These are phyloP conservation scores for Lepus oiostolus DNA, from an alignment of 2,797 vertebrate genomes.

Conservation along the genomic window DNA sequence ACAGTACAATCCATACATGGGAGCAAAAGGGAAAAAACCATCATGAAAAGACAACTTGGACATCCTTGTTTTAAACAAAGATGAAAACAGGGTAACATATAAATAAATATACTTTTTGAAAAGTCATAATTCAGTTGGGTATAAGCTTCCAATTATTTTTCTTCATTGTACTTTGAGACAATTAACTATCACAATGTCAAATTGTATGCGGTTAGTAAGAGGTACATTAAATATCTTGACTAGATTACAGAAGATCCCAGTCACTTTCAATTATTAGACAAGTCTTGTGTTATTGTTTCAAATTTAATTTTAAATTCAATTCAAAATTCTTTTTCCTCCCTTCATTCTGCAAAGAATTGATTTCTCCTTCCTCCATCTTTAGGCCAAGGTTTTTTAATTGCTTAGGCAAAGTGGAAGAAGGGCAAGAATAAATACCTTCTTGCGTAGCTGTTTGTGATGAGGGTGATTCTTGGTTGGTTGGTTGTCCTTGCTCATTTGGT, in stretches of 20 bases:
- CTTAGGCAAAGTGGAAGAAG: background rate
- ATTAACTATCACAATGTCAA: background rate
- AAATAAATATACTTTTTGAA: conserved; percentile 18
- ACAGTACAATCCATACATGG: background rate
- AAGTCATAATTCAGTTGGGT: background rate
- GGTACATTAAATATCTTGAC: background rate
- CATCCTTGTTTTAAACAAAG: background rate
- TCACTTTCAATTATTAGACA: conserved; percentile 31
- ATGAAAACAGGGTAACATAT: background rate
- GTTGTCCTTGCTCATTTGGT: background rate
- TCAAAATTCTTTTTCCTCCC: background rate
- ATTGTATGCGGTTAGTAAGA: background rate
- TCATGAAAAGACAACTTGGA: background rate
- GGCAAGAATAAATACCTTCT: background rate
- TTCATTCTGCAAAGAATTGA: conserved; percentile 3
- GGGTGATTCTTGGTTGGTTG: background rate
- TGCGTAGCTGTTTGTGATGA: background rate
- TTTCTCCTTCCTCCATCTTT: background rate
- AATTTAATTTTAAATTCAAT: conserved; percentile 47
- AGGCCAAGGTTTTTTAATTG: background rate
- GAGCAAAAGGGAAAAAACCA: background rate
- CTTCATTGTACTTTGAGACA: background rate
- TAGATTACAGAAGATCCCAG: conserved; percentile 30
- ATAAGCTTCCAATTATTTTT: background rate
- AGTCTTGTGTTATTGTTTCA: conserved; percentile 11